Evolutionary conservation across 2,888 invertebrate genomes (phyloP).

Genomic region (Pecten maximus): DNA sequence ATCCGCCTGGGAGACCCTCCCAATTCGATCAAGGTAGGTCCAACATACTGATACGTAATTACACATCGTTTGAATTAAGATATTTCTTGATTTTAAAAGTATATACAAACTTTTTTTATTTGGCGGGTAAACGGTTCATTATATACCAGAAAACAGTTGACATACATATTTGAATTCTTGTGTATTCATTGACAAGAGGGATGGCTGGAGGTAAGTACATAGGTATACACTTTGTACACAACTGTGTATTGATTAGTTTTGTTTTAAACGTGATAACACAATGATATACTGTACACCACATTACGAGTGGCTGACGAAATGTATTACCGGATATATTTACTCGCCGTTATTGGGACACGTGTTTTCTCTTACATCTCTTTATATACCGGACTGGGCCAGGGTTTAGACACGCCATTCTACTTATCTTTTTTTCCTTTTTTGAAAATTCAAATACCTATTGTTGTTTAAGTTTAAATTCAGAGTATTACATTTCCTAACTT

Average conservation of each 20-base stretch:
- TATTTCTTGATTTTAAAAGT: neutral
- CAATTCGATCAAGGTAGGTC: neutral
- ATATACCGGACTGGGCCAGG: neutral
- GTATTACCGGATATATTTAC: constrained; percentile 16
- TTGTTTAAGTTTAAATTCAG: neutral
- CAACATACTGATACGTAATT: neutral
- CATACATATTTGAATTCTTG: constrained; percentile 15
- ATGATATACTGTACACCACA: neutral
- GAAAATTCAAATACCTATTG: neutral
- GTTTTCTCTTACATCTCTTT: neutral
- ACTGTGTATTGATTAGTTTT: neutral
- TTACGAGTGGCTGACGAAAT: neutral
- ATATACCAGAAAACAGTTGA: constrained; percentile 20
- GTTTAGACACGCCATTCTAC: neutral
- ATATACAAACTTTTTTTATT: neutral
- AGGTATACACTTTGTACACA: neutral
- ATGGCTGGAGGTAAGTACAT: neutral
- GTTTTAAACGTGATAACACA: neutral
- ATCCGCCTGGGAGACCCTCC: constrained; percentile 3
- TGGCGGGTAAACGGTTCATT: neutral
- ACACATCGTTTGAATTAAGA: neutral
- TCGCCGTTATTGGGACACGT: neutral
- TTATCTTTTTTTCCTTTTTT: neutral
- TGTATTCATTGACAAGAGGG: neutral
- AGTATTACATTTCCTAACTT: too few relatives aligned